phyloP scores from a whole-genome alignment of 2,113 vertebrate species.

The Triplophysa rosa region DNA sequence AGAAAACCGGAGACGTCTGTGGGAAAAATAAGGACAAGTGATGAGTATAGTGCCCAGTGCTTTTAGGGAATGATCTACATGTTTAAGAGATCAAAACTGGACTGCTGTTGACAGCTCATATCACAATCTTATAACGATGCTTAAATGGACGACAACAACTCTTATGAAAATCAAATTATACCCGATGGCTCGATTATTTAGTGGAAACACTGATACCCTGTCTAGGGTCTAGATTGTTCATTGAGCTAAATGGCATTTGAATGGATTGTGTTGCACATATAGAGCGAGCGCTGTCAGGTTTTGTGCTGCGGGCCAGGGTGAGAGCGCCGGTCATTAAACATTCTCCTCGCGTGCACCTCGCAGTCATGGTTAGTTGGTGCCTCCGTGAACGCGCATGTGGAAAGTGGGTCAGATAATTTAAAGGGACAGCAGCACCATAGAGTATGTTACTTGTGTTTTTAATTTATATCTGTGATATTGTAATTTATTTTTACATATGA shows the following conservation, averaged over 20 bases:
- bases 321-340: constrained; percentile 59
- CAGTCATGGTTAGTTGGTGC: constrained; percentile 73
- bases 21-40: neutral
- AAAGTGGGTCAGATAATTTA: constrained; percentile 80
- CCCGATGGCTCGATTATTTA: neutral
- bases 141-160: constrained; percentile 14
- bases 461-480: neutral
- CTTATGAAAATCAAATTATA: neutral
- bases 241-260: constrained; percentile 34
- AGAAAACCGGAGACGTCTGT: neutral
- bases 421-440: constrained; percentile 58
- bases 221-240: constrained; percentile 24
- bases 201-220: neutral
- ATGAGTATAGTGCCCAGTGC: neutral
- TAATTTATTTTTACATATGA: neutral
- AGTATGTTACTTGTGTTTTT: neutral
- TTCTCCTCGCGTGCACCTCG: constrained; percentile 75
- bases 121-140: neutral
- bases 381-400: constrained; percentile 64
- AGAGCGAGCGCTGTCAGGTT: neutral
- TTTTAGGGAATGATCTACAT: neutral
- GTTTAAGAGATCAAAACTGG: neutral
- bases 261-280: constrained; percentile 13
- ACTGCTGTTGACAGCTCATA: neutral
- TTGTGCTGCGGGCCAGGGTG: neutral